Evolutionary conservation across 2,113 vertebrate genomes (phyloP).

Genomic region (Probosciger aterrimus): DNA sequence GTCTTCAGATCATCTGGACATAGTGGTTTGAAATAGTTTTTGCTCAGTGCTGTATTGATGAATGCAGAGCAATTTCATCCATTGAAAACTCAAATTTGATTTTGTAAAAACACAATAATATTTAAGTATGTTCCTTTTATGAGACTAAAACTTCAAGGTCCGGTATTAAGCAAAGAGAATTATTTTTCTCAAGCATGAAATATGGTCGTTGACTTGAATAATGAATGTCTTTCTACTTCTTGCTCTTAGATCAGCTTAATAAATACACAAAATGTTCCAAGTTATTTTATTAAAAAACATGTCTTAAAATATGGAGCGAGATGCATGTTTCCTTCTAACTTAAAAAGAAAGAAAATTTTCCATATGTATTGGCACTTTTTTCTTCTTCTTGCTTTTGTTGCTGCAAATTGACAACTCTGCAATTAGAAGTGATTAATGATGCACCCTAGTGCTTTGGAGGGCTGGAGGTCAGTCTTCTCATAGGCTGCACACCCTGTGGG

Average conservation of each 20-base stretch:
- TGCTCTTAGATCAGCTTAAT: background rate
- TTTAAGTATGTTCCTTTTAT: rapidly evolving
- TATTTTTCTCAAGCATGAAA: background rate
- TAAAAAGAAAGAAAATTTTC: background rate
- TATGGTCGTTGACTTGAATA: background rate
- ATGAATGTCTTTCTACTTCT: background rate
- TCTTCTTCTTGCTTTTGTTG: constrained; percentile 51
- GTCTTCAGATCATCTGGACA: background rate
- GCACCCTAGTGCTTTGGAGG: constrained; percentile 25
- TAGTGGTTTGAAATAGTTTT: background rate
- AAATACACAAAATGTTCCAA: background rate
- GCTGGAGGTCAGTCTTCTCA: constrained; percentile 43
- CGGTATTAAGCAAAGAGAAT: background rate
- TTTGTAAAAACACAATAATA: background rate
- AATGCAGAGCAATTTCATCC: background rate
- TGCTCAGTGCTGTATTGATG: background rate
- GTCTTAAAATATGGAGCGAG: rapidly evolving
- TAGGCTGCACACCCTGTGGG: constrained; percentile 52
- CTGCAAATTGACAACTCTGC: constrained; percentile 61
- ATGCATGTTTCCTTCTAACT: background rate
- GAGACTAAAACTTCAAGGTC: background rate
- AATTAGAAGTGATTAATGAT: constrained; percentile 74
- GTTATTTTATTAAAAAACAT: background rate
- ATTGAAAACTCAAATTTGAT: background rate
- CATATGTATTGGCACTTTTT: background rate